Evolutionary conservation across 2,888 invertebrate genomes (phyloP).

Genomic region (Metallyticus violacea): DNA sequence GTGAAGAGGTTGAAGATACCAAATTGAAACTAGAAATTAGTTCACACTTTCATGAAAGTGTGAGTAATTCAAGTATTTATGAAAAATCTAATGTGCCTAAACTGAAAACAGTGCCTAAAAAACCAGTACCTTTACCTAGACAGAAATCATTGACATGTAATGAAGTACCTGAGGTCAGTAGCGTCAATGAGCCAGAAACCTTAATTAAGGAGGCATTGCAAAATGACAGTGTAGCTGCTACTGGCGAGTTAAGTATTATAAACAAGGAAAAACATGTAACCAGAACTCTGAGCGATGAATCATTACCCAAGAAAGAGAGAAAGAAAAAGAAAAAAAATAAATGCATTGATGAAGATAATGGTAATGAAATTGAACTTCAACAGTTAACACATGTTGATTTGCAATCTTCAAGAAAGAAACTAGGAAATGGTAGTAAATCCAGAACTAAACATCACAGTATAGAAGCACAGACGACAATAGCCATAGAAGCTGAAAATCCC

Average conservation of each 20-base stretch:
- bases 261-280: not conserved
- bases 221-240: not conserved
- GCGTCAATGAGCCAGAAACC: not conserved
- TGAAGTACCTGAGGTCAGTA: not conserved
- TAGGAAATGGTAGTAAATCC: not conserved
- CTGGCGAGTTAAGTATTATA: not conserved
- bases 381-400: not conserved
- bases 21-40: not conserved
- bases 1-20: too few species aligned
- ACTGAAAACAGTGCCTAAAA: not conserved
- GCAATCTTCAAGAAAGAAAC: not conserved
- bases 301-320: not conserved
- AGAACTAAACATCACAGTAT: not conserved
- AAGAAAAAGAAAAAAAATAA: not conserved
- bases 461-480: not conserved
- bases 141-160: not conserved
- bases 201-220: not conserved
- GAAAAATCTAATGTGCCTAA: not conserved
- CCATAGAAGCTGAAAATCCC: not conserved
- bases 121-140: conserved; percentile 24
- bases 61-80: not conserved
- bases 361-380: not conserved
- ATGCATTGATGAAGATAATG: not conserved
- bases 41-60: not conserved
- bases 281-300: not conserved